phyloP scores from a whole-genome alignment of 2,888 invertebrate genomes.

The Alloplasta piceator region DNA sequence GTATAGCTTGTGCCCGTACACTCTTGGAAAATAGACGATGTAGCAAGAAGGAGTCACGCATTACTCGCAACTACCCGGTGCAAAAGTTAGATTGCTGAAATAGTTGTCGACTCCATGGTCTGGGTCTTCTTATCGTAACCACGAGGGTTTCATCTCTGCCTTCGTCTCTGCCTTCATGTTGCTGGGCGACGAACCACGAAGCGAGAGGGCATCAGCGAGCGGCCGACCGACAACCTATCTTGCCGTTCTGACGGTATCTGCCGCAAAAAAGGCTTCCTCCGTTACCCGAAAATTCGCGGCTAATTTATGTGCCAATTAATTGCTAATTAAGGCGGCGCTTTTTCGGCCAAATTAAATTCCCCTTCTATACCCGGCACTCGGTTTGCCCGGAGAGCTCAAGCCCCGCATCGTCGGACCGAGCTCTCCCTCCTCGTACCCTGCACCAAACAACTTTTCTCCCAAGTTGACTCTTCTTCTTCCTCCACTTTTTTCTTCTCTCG shows the following conservation, averaged over 20 bases:
- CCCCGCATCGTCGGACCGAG: conserved; percentile 42
- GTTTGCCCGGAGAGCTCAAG: conserved; percentile 62
- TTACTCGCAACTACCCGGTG: conserved; percentile 55
- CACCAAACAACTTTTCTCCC: conserved; percentile 52
- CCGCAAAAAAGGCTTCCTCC: conserved; percentile 56
- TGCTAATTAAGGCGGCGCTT: conserved; percentile 81
- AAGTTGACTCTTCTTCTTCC: conserved; percentile 69
- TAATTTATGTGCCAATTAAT: conserved; percentile 83
- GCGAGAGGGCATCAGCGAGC: conserved; percentile 16
- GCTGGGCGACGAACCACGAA: conserved; percentile 56
- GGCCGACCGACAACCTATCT: conserved; percentile 36
- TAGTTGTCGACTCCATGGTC: conserved; percentile 75
- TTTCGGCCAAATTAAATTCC: conserved; percentile 80
- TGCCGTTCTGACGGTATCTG: conserved; percentile 57
- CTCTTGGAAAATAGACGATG: conserved; percentile 24
- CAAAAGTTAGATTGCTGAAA: conserved; percentile 81
- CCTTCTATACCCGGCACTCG: conserved; percentile 57
- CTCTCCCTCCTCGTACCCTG: conserved; percentile 23
- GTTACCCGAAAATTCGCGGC: conserved; percentile 75
- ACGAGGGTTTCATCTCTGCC: conserved; percentile 39
- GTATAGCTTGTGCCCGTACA: conserved; percentile 49
- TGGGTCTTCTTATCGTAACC: conserved; percentile 75
- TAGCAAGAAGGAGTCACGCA: conserved; percentile 38
- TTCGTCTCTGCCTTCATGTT: conserved; percentile 33
- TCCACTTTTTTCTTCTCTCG: conserved; percentile 58